Percentiles rank a stretch among this genome's conserved stretches.
phyloP scores from a whole-genome alignment of 1,140 invertebrate species.

The Euborellia annulipes region DNA sequence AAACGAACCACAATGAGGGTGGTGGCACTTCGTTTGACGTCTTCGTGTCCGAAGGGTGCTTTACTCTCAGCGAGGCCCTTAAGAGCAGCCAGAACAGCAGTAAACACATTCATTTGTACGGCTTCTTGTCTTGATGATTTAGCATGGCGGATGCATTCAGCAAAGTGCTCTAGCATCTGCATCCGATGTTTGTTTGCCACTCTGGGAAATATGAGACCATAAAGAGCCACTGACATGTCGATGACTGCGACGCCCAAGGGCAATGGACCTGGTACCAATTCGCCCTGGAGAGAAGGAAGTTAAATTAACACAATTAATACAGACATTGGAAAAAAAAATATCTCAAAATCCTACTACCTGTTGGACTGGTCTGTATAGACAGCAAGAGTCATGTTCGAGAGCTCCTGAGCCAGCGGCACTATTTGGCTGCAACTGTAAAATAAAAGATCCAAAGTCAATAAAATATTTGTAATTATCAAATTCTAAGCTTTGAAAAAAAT shows the following conservation, averaged over 20 bases:
- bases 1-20: slow-evolving; percentile 52
- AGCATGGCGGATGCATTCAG: slow-evolving; percentile 83
- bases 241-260: slow-evolving; percentile 95
- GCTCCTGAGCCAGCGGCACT: slow-evolving; percentile 89
- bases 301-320: not conserved
- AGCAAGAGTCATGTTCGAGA: slow-evolving; percentile 88
- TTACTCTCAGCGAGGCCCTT: slow-evolving; percentile 80
- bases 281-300: slow-evolving; percentile 29
- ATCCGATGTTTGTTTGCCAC: slow-evolving; percentile 89
- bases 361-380: slow-evolving; percentile 56
- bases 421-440: slow-evolving; percentile 64
- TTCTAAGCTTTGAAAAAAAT: slow-evolving; percentile 6
- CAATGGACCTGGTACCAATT: slow-evolving; percentile 62
- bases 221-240: slow-evolving; percentile 81
- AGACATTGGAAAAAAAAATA: not conserved
- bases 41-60: slow-evolving; percentile 69
- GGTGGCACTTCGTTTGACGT: slow-evolving; percentile 73
- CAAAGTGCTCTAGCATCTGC: slow-evolving; percentile 94
- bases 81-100: slow-evolving; percentile 76
- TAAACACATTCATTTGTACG: slow-evolving; percentile 93
- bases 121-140: slow-evolving; percentile 86
- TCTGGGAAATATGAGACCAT: slow-evolving; percentile 84
- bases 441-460: not conserved
- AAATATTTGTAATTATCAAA: slow-evolving; percentile 5
- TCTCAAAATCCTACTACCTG: slow-evolving; percentile 31